Conservation (phyloP, 2,113 vertebrate genomes). For the Atlantisia rogersi region DNA sequence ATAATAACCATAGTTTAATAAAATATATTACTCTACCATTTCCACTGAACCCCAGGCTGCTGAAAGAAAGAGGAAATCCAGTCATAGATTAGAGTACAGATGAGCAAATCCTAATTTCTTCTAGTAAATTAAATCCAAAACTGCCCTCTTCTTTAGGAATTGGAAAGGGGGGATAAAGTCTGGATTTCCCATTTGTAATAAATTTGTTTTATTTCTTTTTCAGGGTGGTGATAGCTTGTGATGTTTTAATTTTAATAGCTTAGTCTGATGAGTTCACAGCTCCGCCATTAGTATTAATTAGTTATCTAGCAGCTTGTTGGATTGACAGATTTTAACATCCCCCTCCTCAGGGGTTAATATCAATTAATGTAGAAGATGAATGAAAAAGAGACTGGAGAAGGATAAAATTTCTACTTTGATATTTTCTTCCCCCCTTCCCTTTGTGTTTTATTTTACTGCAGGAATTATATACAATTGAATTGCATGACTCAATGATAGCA, state of each 20-base stretch:
- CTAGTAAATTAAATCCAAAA: slow-evolving; percentile 2
- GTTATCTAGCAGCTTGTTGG: neutral
- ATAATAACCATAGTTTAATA: neutral
- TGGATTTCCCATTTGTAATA: neutral
- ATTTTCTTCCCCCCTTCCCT: neutral
- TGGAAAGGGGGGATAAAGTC: neutral
- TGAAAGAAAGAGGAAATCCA: neutral
- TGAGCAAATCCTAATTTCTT: neutral
- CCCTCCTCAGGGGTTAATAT: neutral
- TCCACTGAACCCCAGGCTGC: neutral
- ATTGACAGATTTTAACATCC: neutral
- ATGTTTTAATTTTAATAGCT: slow-evolving; percentile 38
- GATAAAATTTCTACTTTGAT: neutral
- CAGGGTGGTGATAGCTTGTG: neutral
- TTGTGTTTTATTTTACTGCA: neutral
- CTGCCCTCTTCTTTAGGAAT: slow-evolving; percentile 11
- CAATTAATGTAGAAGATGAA: neutral
- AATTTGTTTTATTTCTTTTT: neutral
- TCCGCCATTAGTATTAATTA: slow-evolving; percentile 44
- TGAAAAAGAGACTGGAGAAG: neutral
- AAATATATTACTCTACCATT: neutral
- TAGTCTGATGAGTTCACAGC: slow-evolving; percentile 7
- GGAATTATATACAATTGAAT: neutral
- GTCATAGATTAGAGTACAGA: neutral
- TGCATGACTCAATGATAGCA: neutral